Conservation (phyloP, 2,797 vertebrate species). For the Pelochelys cantorii region DNA sequence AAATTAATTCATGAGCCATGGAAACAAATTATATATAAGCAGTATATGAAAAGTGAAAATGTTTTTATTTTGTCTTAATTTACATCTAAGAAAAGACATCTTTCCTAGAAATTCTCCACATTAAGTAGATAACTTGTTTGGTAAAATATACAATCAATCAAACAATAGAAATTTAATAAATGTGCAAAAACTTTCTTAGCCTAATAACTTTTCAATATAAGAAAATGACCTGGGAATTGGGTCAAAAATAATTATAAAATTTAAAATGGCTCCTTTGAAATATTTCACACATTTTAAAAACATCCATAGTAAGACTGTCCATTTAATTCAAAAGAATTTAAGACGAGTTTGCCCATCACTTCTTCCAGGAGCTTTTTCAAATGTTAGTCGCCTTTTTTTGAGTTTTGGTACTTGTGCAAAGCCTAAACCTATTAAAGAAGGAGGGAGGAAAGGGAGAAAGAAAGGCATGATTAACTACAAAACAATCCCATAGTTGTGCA, state of each 20-base stretch:
- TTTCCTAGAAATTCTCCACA: background rate
- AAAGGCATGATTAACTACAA: background rate
- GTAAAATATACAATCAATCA: slow-evolving; percentile 3
- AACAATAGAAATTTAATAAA: background rate
- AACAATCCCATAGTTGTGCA: background rate
- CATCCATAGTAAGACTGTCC: background rate
- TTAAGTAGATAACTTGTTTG: background rate
- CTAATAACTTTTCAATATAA: background rate
- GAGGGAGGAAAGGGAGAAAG: slow-evolving; percentile 30
- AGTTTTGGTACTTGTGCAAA: slow-evolving; percentile 73
- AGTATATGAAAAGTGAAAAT: background rate
- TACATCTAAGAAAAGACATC: background rate
- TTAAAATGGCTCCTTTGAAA: background rate
- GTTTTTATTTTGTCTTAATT: background rate
- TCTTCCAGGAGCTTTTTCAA: slow-evolving; percentile 91
- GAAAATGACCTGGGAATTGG: background rate
- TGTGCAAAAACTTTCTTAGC: background rate
- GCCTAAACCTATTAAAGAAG: slow-evolving; percentile 57
- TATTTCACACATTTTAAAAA: background rate
- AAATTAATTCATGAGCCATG: background rate
- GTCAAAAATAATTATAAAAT: background rate
- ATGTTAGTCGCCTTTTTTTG: slow-evolving; percentile 87
- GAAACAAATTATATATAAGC: background rate
- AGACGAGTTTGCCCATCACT: slow-evolving; percentile 93
- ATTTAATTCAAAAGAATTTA: slow-evolving; percentile 84